phyloP scores from a whole-genome alignment of 2,888 invertebrate species.

The Amphipyra tragopoginis region DNA sequence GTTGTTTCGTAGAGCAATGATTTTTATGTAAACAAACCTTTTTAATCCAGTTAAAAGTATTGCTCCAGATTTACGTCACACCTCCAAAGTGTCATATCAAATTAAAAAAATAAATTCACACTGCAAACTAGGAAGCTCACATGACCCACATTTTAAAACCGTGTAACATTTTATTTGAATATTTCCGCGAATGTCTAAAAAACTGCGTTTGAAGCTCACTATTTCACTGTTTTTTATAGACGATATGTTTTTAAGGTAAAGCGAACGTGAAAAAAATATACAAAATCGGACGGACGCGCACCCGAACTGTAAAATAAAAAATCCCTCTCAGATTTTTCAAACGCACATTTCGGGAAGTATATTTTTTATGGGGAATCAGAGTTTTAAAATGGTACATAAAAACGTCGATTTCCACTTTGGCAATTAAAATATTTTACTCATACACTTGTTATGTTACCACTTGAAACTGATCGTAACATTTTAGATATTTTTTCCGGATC shows the following conservation, averaged over 20 bases:
- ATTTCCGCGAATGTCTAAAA: constrained; percentile 19
- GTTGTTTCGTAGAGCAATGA: constrained; percentile 2
- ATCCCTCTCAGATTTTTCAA: constrained; percentile 12
- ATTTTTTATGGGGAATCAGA: constrained; percentile 16
- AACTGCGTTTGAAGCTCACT: constrained; percentile 29
- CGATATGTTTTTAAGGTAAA: constrained; percentile 35
- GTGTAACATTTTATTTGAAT: constrained; percentile 31
- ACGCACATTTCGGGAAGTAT: constrained; percentile 12
- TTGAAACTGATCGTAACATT: constrained; percentile 34
- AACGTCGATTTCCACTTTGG: constrained; percentile 19
- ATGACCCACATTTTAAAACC: constrained; percentile 50
- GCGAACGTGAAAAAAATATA: constrained; percentile 34
- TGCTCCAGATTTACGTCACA: constrained; percentile 28
- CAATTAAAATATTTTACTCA: constrained; percentile 43
- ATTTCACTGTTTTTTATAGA: constrained; percentile 34
- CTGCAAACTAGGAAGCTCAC: constrained; percentile 15
- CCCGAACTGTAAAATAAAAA: constrained; percentile 34
- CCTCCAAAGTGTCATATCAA: constrained; percentile 20
- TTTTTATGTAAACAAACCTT: constrained; percentile 8
- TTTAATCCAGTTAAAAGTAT: constrained; percentile 36
- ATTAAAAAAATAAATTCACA: constrained; percentile 39
- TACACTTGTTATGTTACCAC: constrained; percentile 32
- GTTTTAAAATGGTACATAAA: constrained; percentile 17
- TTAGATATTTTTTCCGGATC: constrained; percentile 9
- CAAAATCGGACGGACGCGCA: constrained; percentile 29